phyloP scores from a whole-genome alignment of 2,113 vertebrate species.

The Onychorhynchus coronatus region DNA sequence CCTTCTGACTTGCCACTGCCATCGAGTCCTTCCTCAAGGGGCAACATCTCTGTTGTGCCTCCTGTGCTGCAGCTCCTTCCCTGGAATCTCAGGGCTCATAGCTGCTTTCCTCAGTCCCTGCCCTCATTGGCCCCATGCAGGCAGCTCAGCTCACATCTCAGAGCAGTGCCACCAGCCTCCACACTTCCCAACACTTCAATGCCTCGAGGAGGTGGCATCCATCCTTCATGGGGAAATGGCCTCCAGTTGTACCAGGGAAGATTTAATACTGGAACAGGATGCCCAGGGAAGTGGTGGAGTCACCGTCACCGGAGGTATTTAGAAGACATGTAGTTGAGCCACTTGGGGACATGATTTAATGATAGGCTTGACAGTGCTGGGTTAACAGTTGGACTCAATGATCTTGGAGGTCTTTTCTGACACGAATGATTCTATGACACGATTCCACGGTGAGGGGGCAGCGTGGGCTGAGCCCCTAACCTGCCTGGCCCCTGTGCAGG shows the following conservation, averaged over 20 bases:
- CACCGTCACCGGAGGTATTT: background rate
- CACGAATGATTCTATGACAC: background rate
- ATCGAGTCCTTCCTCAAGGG: background rate
- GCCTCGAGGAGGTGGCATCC: background rate
- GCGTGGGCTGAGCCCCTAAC: background rate
- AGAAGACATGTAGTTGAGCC: background rate
- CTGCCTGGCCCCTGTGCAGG: background rate
- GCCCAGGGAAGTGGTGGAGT: background rate
- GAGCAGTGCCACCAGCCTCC: rapidly evolving
- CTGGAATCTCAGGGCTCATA: background rate
- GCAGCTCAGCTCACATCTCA: background rate
- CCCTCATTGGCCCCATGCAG: background rate
- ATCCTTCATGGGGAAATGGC: background rate
- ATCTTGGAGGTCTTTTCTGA: background rate
- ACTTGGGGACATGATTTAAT: background rate
- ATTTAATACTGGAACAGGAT: background rate
- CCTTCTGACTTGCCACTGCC: background rate
- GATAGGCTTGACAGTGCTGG: background rate
- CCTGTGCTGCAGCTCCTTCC: background rate
- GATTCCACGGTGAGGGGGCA: background rate
- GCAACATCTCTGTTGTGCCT: background rate
- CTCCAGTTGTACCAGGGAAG: background rate
- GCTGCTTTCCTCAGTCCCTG: rapidly evolving
- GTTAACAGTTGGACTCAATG: background rate
- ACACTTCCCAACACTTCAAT: rapidly evolving